Base-by-base conservation (phyloP, 2,888 invertebrate species). In the Lepidochrysops patricia region DNA sequence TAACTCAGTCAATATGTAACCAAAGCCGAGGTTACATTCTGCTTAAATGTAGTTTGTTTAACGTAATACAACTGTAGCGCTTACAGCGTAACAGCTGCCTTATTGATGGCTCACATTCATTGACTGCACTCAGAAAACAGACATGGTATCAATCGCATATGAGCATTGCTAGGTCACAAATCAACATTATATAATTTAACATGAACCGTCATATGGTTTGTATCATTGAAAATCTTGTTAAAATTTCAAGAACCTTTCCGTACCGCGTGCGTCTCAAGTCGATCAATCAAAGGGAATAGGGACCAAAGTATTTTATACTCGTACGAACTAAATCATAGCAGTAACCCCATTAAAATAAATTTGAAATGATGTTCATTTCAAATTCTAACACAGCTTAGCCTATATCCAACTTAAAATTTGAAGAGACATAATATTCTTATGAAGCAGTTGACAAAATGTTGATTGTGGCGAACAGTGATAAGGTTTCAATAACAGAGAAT, bases 11-110 rank as follows among this genome's bases (percentile, higher is more conserved):
- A 80, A 81, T 80, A 80, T 79, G 73, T 79, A 77, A 72, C 76
- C 72, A 73, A 81, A 78, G 74, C 75, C 81, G 79, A 81, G 81
- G 81, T 73, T 79, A 76, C 73, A 76, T 79, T 77, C 64, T 75
- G 77, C 76, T 73, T 73, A 69, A 76, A 73, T 73, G 68, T 64
- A 62, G 63, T 64, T 65, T 59, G 60, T 65, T 65, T 66, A 64
- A 67, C 65, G 66, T 59, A 61, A 63, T 57, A 27, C 52, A 60
- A 64, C 57, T 27, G 12, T n/a, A n/a, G n/a, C n/a, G 35, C 29
- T 37, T 12, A 2, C 2, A 13, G 27, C 52, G 52, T 29, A 9
- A 52, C 29, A 29, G 29, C 29, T 50, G 29, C 29, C 26, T 50
- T n/a, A n/a, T 15, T 27, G 26, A 52, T 54, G 54, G 19, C 54